Conservation (phyloP, 2,113 vertebrate species). For the Tragelaphus imberbis region DNA sequence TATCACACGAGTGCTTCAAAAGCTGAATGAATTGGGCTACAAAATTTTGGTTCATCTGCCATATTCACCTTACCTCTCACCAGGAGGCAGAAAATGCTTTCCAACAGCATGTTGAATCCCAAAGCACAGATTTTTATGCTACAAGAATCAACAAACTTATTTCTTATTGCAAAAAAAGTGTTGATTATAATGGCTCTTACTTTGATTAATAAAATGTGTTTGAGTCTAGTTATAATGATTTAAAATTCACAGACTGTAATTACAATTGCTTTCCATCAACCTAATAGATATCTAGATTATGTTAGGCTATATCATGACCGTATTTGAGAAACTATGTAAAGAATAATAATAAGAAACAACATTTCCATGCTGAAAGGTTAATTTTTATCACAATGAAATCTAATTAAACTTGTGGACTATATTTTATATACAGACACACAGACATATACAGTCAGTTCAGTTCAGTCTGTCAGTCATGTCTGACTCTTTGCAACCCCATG, state of each 20-base stretch:
- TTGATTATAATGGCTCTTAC: background rate
- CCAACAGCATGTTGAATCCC: background rate
- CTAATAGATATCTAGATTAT: too few relatives aligned
- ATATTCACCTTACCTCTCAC: background rate
- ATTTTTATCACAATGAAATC: background rate
- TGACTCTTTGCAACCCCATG: background rate
- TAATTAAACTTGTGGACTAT: background rate
- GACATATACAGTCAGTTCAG: background rate
- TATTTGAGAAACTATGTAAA: background rate
- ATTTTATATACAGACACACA: background rate
- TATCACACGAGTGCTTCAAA: background rate
- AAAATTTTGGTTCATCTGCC: background rate
- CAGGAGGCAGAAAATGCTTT: background rate
- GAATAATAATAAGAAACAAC: slow-evolving; percentile 1
- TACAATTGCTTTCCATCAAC: too few relatives aligned
- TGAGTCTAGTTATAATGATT: too few relatives aligned
- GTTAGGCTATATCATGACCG: background rate
- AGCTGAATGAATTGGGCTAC: background rate
- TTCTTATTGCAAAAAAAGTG: background rate
- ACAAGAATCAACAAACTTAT: background rate
- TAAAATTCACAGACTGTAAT: too few relatives aligned
- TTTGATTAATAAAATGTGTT: too few relatives aligned
- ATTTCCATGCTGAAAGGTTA: background rate
- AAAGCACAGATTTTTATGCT: background rate
- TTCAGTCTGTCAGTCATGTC: background rate